Evolutionary conservation across 2,113 vertebrate genomes (phyloP).

Genomic region (Thalassarche chlororhynchos): DNA sequence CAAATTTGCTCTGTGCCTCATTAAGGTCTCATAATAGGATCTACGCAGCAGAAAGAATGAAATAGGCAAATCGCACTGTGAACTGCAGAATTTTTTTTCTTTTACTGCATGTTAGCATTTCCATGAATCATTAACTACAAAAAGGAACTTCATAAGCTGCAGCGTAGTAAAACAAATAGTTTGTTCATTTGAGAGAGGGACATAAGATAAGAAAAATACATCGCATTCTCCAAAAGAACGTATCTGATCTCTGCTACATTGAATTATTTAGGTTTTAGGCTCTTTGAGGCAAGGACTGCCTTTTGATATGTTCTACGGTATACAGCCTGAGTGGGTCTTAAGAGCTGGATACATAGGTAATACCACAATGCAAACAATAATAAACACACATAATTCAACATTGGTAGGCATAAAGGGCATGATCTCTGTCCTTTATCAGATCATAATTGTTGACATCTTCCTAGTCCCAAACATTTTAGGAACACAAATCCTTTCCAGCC

Average conservation of each 20-base stretch:
- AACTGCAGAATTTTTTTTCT: background rate
- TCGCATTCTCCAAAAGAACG: rapidly evolving
- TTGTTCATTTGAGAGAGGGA: background rate
- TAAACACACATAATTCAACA: background rate
- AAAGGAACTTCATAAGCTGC: background rate
- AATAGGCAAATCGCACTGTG: background rate
- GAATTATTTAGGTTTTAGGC: background rate
- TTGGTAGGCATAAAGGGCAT: background rate
- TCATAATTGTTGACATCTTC: background rate
- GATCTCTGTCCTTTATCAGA: background rate
- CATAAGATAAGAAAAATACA: background rate
- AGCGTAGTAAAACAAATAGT: background rate
- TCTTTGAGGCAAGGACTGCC: background rate
- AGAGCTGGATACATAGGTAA: background rate
- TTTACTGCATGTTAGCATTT: background rate
- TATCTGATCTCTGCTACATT: too few species aligned
- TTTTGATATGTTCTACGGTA: background rate
- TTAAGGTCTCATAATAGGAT: background rate
- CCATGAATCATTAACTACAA: background rate
- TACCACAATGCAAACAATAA: background rate
- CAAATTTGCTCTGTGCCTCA: background rate
- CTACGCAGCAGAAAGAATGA: background rate
- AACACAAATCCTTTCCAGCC: background rate
- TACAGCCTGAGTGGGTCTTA: background rate
- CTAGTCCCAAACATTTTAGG: background rate